Percentiles rank a stretch among this genome's conserved stretches.
Evolutionary conservation across 2,888 invertebrate species (phyloP).

Genomic region (Geotrupes spiniger): DNA sequence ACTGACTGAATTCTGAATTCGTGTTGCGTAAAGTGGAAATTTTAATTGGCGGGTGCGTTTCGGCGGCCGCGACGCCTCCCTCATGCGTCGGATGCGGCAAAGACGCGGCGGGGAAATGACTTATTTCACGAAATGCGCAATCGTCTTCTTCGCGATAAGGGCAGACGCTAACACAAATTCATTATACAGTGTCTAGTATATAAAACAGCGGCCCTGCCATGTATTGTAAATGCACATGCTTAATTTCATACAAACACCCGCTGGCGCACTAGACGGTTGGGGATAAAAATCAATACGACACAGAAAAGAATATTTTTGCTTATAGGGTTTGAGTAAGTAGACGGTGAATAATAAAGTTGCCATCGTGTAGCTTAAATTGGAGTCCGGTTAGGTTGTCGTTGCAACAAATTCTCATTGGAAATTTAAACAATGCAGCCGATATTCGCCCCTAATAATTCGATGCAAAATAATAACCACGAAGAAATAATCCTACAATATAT

Average conservation of each 20-base stretch:
- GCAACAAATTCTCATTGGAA: too few relatives aligned
- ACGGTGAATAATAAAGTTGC: neutral
- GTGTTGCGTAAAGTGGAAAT: too few relatives aligned
- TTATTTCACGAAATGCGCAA: conserved; percentile 22
- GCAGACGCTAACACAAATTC: conserved; percentile 46
- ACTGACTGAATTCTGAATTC: too few relatives aligned
- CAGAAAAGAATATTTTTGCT: conserved; percentile 51
- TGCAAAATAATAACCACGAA: too few relatives aligned
- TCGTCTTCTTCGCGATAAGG: conserved; percentile 31
- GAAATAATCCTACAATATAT: too few relatives aligned
- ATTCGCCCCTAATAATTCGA: too few relatives aligned
- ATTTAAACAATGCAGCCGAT: neutral
- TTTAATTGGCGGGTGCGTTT: too few relatives aligned
- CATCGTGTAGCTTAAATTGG: too few relatives aligned
- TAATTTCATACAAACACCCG: conserved; percentile 47
- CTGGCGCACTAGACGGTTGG: conserved; percentile 46
- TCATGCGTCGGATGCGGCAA: conserved; percentile 7
- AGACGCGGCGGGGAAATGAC: conserved; percentile 5
- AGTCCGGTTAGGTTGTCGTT: too few relatives aligned
- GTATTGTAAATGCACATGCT: conserved; percentile 50
- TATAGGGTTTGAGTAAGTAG: conserved; percentile 43
- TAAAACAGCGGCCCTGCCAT: conserved; percentile 46
- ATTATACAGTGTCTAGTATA: conserved; percentile 52
- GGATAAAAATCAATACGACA: conserved; percentile 51
- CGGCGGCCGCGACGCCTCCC: neutral